These are phyloP conservation scores for Sebastes vulpes DNA, from an alignment of 2,797 vertebrate genomes.

Conservation along the genomic window DNA sequence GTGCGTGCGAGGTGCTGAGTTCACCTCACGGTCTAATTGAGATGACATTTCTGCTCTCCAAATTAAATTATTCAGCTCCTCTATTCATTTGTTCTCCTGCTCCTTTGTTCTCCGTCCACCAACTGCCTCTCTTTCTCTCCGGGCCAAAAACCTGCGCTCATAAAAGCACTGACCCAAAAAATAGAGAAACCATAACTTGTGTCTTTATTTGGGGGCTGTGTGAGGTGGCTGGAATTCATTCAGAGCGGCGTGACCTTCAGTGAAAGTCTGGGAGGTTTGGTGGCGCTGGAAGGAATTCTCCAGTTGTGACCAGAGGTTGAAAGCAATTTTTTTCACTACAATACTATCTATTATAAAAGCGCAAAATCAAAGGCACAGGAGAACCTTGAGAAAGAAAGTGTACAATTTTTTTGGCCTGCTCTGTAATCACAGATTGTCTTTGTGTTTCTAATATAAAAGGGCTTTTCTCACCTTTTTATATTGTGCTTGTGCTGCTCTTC, in stretches of 20 bases:
- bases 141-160: constrained; percentile 58
- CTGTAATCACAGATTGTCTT: constrained; percentile 14
- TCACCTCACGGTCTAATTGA: constrained; percentile 67
- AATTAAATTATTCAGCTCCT: constrained; percentile 78
- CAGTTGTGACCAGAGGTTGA: constrained; percentile 17
- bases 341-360: neutral
- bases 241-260: constrained; percentile 48
- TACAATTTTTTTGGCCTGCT: neutral
- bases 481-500: neutral
- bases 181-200: constrained; percentile 50
- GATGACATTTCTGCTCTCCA: constrained; percentile 66
- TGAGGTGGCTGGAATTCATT: constrained; percentile 30
- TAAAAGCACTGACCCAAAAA: constrained; percentile 68
- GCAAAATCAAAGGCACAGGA: constrained; percentile 3
- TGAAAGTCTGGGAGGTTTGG: constrained; percentile 23
- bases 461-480: neutral
- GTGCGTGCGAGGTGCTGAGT: constrained; percentile 17
- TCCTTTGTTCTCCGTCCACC: constrained; percentile 58
- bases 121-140: constrained; percentile 41
- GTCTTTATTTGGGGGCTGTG: constrained; percentile 43
- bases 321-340: constrained; percentile 23
- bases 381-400: neutral
- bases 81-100: constrained; percentile 62
- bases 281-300: constrained; percentile 8
- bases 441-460: neutral